A percentile compares a stretch with the other conserved stretches of the same genome.
These are phyloP conservation scores for Mastigias papua DNA, from an alignment of 30 jellyfish, hydroid and myxozoan species.

Conservation along the genomic window DNA sequence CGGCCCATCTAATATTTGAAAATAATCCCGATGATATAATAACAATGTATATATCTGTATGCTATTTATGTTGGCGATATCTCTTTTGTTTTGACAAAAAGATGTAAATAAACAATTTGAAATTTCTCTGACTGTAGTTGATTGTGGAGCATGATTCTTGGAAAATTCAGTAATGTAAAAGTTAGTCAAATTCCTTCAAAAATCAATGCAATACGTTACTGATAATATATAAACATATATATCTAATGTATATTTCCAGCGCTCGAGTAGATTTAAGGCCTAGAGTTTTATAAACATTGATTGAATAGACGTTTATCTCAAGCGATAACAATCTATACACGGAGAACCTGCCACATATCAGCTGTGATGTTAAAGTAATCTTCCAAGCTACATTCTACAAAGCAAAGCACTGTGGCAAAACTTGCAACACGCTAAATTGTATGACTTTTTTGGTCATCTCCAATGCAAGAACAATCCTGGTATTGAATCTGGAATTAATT, in stretches of 20 bases:
- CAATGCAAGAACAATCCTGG: not conserved
- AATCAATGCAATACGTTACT: too few species aligned
- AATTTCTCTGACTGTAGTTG: not conserved
- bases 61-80: not conserved
- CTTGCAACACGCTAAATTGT: not conserved
- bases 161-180: too few species aligned
- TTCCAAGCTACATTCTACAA: not conserved
- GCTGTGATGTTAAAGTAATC: not conserved
- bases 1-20: not conserved
- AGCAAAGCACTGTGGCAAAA: not conserved
- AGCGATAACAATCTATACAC: not conserved
- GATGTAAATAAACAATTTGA: not conserved
- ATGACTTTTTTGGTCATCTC: not conserved
- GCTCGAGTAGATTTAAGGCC: not conserved
- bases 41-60: not conserved
- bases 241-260: too few species aligned
- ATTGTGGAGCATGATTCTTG: not conserved
- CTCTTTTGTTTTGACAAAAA: conserved; percentile 14
- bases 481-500: not conserved
- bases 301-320: not conserved
- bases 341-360: not conserved
- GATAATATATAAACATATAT: too few species aligned
- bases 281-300: too few species aligned
- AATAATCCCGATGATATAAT: not conserved
- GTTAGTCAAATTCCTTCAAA: too few species aligned